These are phyloP conservation scores for Rhingia rostrata DNA, from an alignment of 2,888 invertebrate species.

Conservation along the genomic window DNA sequence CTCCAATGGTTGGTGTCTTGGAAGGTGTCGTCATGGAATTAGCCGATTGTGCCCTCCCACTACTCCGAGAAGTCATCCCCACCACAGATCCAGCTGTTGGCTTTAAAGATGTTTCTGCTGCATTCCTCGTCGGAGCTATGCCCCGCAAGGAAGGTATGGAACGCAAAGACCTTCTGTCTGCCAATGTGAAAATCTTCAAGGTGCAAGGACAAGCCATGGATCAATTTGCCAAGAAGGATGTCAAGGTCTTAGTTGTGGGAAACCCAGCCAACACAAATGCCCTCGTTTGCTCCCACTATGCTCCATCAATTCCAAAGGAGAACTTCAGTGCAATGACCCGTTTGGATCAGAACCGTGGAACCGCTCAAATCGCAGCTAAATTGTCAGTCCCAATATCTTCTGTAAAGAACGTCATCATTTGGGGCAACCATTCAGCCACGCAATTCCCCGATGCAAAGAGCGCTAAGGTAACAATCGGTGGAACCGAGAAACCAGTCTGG, in stretches of 20 bases:
- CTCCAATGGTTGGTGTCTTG: constrained; percentile 97
- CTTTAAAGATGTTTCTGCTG: constrained; percentile 98
- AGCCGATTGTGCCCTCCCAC: constrained; percentile 96
- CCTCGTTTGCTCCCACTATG: constrained; percentile 96
- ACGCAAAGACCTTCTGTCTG: constrained; percentile 97
- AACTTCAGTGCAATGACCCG: constrained; percentile 99
- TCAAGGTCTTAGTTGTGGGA: constrained; percentile 98
- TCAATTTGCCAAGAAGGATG: constrained; percentile 93
- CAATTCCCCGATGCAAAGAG: constrained; percentile 97
- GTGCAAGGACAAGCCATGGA: constrained; percentile 97
- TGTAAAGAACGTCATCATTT: constrained; percentile 96
- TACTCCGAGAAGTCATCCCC: constrained; percentile 92
- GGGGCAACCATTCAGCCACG: constrained; percentile 99
- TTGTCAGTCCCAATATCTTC: constrained; percentile 87
- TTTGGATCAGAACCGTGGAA: constrained; percentile 98
- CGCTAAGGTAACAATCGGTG: constrained; percentile 86
- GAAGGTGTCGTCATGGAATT: constrained; percentile 99
- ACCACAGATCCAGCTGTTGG: constrained; percentile 94
- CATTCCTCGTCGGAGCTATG: constrained; percentile 99
- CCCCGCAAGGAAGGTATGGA: constrained; percentile 99
- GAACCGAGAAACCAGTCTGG: constrained; percentile 85
- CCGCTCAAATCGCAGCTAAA: constrained; percentile 92
- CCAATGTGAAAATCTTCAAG: constrained; percentile 99
- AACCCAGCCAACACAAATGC: constrained; percentile 99
- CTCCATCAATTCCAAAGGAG: constrained; percentile 96